Evolutionary conservation across 2,888 invertebrate species (phyloP).

Genomic region (Chymomyza caudatula): DNA sequence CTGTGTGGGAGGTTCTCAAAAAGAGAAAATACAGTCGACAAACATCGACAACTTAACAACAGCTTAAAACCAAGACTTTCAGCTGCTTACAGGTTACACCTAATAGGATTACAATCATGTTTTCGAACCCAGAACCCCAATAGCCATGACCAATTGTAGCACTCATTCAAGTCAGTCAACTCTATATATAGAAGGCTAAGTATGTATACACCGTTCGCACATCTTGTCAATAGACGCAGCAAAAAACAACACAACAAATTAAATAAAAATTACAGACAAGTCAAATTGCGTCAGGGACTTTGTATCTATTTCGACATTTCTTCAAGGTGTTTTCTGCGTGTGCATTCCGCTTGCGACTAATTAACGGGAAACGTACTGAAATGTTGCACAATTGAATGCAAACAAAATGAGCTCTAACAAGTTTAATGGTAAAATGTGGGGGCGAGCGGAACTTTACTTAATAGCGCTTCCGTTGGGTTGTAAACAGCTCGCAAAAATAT

Average conservation of each 20-base stretch:
- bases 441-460: not conserved
- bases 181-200: not conserved
- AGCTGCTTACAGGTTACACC: not conserved
- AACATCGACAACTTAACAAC: too few relatives aligned
- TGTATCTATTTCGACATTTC: not conserved
- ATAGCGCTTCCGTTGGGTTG: not conserved
- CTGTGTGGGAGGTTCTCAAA: too few relatives aligned
- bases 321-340: not conserved
- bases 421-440: not conserved
- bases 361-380: not conserved
- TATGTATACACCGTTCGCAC: not conserved
- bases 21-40: too few relatives aligned
- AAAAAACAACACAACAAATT: too few relatives aligned
- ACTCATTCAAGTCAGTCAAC: not conserved
- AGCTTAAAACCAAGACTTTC: too few relatives aligned
- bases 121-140: not conserved
- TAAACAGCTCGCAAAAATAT: not conserved
- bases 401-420: not conserved
- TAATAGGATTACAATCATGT: not conserved
- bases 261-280: not conserved
- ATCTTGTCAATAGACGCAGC: not conserved
- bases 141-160: not conserved
- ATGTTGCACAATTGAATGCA: not conserved
- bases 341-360: not conserved
- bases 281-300: not conserved